These are phyloP conservation scores for Charadrius vociferus DNA, from an alignment of 2,113 vertebrate genomes.

Conservation along the genomic window DNA sequence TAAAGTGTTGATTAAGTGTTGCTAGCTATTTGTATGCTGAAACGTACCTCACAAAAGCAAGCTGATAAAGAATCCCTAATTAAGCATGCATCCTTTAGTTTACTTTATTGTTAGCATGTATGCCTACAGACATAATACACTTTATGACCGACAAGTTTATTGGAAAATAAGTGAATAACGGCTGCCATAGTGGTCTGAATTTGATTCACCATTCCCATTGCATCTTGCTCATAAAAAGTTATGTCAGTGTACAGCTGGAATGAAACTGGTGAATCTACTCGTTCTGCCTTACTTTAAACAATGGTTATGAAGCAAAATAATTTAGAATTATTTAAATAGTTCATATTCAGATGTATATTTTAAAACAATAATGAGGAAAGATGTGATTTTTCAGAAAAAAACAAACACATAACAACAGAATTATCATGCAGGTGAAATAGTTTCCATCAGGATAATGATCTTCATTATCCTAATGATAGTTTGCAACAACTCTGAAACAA, in stretches of 20 bases:
- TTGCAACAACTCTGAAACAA: constrained; percentile 67
- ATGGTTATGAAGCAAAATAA: not conserved
- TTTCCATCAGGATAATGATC: constrained; percentile 20
- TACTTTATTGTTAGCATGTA: not conserved
- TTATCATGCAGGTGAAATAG: constrained; percentile 50
- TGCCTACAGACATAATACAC: not conserved
- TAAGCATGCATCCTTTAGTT: constrained; percentile 16
- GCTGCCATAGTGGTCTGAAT: not conserved
- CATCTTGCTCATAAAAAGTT: not conserved
- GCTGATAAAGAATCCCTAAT: not conserved
- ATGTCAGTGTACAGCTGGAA: not conserved
- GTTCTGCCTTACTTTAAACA: constrained; percentile 3
- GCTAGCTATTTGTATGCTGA: not conserved
- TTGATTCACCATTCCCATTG: constrained; percentile 51
- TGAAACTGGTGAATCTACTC: constrained; percentile 49
- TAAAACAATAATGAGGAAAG: constrained; percentile 26
- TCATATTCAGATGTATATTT: not conserved
- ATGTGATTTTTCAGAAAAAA: constrained; percentile 16
- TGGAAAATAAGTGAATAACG: not conserved
- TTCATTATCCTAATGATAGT: constrained; percentile 63
- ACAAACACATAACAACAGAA: constrained; percentile 35
- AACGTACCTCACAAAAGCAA: not conserved
- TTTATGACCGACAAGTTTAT: not conserved
- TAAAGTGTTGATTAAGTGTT: not conserved
- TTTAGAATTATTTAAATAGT: not conserved